Percentiles rank a stretch among this genome's conserved stretches.
These are phyloP conservation scores for Callocephalon fimbriatum DNA, from an alignment of 2,113 vertebrate species.

Conservation along the genomic window DNA sequence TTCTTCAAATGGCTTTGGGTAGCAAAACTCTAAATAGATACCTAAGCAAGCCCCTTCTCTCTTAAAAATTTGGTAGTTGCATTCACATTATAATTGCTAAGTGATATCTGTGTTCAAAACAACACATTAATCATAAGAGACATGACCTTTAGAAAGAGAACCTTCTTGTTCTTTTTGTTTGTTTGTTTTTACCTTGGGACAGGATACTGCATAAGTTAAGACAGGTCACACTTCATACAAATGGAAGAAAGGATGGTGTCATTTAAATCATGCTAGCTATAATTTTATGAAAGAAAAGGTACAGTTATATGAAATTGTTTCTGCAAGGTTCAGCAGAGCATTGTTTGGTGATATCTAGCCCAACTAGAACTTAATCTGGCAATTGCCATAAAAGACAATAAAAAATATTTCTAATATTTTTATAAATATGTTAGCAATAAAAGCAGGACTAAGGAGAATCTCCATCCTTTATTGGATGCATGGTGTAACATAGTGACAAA, in stretches of 20 bases:
- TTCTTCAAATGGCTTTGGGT: background rate
- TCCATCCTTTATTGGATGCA: background rate
- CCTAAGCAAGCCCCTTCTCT: background rate
- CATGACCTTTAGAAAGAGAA: constrained; percentile 60
- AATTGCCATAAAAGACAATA: background rate
- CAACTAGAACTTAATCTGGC: background rate
- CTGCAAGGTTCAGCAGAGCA: background rate
- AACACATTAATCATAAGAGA: constrained; percentile 65
- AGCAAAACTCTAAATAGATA: background rate
- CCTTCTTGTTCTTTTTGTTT: background rate
- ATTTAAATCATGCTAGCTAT: background rate
- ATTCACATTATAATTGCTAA: constrained; percentile 60
- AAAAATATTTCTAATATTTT: background rate
- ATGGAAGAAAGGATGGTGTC: background rate
- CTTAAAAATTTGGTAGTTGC: background rate
- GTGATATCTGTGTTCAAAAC: constrained; percentile 59
- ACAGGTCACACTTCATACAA: constrained; percentile 11
- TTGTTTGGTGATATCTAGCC: background rate
- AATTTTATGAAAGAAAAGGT: background rate
- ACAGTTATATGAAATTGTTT: background rate
- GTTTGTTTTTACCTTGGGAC: constrained; percentile 26
- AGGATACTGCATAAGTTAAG: constrained; percentile 19
- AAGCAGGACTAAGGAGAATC: background rate
- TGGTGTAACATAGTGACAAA: background rate
- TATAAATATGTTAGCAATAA: background rate